A percentile compares a stretch with the other conserved stretches of the same genome.
Evolutionary conservation across 2,113 vertebrate genomes (phyloP).

Genomic region (Nannobrachium achirus): DNA sequence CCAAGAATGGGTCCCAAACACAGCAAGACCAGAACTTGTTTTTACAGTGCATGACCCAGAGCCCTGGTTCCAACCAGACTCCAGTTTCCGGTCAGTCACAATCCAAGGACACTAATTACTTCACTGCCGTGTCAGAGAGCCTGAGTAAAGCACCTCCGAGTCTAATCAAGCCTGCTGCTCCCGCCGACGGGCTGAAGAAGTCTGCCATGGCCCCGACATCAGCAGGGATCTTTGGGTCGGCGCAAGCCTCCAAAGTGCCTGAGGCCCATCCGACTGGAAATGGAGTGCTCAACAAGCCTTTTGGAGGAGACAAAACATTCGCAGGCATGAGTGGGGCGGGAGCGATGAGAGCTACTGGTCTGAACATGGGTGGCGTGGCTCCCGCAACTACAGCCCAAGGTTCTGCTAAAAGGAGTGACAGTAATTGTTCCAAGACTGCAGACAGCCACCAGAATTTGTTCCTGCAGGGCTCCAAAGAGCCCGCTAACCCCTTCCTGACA

Average conservation of each 20-base stretch:
- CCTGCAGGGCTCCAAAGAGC: constrained; percentile 92
- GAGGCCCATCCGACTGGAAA: constrained; percentile 85
- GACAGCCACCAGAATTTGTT: constrained; percentile 96
- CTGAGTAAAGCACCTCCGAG: constrained; percentile 85
- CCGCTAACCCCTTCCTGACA: constrained; percentile 93
- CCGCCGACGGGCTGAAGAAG: constrained; percentile 74
- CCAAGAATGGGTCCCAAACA: constrained; percentile 76
- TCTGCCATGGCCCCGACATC: constrained; percentile 43
- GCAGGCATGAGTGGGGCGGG: constrained; percentile 73
- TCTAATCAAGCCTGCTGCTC: constrained; percentile 74
- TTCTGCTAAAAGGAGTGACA: constrained; percentile 59
- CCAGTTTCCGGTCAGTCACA: constrained; percentile 56
- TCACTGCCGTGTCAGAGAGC: constrained; percentile 89
- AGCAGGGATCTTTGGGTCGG: constrained; percentile 52
- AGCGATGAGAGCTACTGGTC: constrained; percentile 52
- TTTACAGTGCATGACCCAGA: constrained; percentile 98
- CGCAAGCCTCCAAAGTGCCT: constrained; percentile 75
- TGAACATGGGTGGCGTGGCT: constrained; percentile 49
- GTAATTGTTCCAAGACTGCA: constrained; percentile 71
- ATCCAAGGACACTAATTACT: constrained; percentile 86
- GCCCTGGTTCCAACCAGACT: constrained; percentile 79
- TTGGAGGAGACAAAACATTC: constrained; percentile 84
- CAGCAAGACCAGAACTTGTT: constrained; percentile 94
- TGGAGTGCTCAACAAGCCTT: constrained; percentile 84
- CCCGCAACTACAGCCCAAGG: constrained; percentile 50